Evolutionary conservation across 2,797 vertebrate species (phyloP), one percentile per base, ranked within the genome.

Genomic region (Lepilemur ruficaudatus): DNA sequence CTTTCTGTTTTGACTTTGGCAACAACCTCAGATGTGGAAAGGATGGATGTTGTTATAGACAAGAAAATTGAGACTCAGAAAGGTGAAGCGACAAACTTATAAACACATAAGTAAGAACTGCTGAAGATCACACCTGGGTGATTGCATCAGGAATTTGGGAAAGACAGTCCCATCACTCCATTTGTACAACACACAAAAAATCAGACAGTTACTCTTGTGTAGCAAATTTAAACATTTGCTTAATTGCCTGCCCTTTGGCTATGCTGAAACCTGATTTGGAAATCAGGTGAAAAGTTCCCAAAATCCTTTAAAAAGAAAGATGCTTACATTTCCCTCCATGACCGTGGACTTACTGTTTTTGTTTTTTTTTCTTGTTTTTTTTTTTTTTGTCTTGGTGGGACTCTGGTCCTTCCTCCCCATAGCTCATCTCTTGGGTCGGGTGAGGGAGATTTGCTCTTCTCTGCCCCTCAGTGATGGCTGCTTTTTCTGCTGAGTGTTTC

Each of bases 1-100:
- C 63, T 82, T 87, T 91, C 85, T 95, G 41, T 52, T 93, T 90
- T 96, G 80, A 93, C 63, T 80, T 89, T 59, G 63, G 25, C 18
- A 79, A 14, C 23, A 70, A 41, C 17, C 20, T 13, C 35, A 92
- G 67, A 43, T n/a, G 43, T 81, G 43, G 48, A 38, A 65, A 89
- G 35, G 20, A 3, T 28, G 9, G 10, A 13, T 69, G 3, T 59
- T 35, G 46, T 41, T 76, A 17, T 28, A 50, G 38, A 46, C 30
- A 82, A 87, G 28, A 72, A 93, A 78, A 81, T 18, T 28, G 41
- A 70, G 57, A 86, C 73, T 86, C 3, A 1, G 7, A 50, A 87
- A 79, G 52, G 88, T 57, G 25, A 91, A 85, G 32, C 14, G 4
- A 90, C 13, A 88, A 59, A 28, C 41, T 46, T 73, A 57, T 15